phyloP scores from a whole-genome alignment of 1,140 invertebrate species.

The Aphelinus certus region DNA sequence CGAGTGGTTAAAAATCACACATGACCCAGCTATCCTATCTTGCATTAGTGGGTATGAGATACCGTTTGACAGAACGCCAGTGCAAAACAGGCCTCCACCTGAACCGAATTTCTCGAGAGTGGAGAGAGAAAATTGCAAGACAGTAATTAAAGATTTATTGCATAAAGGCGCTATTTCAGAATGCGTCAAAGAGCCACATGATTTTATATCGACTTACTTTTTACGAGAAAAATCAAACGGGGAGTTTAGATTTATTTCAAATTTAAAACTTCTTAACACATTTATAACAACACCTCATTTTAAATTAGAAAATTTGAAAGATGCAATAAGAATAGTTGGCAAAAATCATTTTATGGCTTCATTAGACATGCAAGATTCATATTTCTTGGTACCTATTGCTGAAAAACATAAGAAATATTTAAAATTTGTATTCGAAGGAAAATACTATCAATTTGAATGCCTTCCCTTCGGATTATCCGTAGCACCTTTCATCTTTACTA shows the following conservation, averaged over 20 bases:
- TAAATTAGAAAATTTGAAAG: slow-evolving; percentile 34
- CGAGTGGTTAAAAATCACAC: too few species aligned
- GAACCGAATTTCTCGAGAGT: too few species aligned
- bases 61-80: too few species aligned
- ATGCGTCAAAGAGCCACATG: too few species aligned
- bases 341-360: slow-evolving; percentile 38
- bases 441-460: slow-evolving; percentile 35
- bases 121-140: too few species aligned
- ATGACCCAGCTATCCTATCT: too few species aligned
- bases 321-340: slow-evolving; percentile 21
- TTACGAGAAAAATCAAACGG: slow-evolving; percentile 9
- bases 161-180: too few species aligned
- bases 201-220: too few species aligned
- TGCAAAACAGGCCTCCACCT: too few species aligned
- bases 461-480: slow-evolving; percentile 35
- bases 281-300: slow-evolving; percentile 32
- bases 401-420: slow-evolving; percentile 38
- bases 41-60: too few species aligned
- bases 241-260: slow-evolving; percentile 37
- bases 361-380: slow-evolving; percentile 39
- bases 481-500: slow-evolving; percentile 38
- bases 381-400: slow-evolving; percentile 40
- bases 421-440: background rate
- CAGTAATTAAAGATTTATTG: too few species aligned
- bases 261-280: slow-evolving; percentile 35